phyloP scores from a whole-genome alignment of 2,113 vertebrate genomes.

The Colistium nudipinnis region DNA sequence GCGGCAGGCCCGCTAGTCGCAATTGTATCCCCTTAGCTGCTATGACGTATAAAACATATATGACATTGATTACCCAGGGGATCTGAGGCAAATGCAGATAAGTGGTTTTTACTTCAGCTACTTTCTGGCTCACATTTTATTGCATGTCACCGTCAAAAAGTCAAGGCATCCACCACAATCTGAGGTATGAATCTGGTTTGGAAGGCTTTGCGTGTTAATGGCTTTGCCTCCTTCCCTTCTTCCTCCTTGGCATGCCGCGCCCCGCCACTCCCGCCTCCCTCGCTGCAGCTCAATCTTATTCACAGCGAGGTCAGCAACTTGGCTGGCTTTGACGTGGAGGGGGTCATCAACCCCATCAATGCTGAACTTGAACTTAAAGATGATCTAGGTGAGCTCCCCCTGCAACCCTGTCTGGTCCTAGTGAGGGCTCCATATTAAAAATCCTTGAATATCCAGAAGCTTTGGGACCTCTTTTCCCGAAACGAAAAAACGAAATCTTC shows the following conservation, averaged over 20 bases:
- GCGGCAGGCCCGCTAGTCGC: too few relatives aligned
- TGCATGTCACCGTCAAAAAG: conserved; percentile 19
- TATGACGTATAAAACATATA: too few relatives aligned
- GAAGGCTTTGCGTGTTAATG: conserved; percentile 74
- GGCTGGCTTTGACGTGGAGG: conserved; percentile 99
- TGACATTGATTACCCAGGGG: too few relatives aligned
- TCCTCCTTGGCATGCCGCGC: conserved; percentile 64
- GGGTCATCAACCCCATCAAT: conserved; percentile 99
- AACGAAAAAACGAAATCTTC: background rate
- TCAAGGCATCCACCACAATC: conserved; percentile 50
- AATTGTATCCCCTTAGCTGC: too few relatives aligned
- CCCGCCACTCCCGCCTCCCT: conserved; percentile 79
- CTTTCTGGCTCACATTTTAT: background rate
- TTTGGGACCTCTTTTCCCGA: background rate
- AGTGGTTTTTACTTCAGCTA: too few relatives aligned
- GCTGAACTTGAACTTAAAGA: conserved; percentile 99
- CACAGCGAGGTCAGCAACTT: conserved; percentile 99
- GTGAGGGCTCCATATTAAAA: conserved; percentile 43
- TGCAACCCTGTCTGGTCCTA: background rate
- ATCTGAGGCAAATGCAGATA: too few relatives aligned
- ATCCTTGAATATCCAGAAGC: conserved; percentile 60
- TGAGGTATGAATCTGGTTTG: conserved; percentile 58
- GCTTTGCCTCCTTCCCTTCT: conserved; percentile 71
- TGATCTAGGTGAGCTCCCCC: conserved; percentile 92
- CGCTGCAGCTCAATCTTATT: conserved; percentile 98